These are phyloP conservation scores for Heliconius hermathena DNA, from an alignment of 1,140 invertebrate genomes.

Conservation along the genomic window DNA sequence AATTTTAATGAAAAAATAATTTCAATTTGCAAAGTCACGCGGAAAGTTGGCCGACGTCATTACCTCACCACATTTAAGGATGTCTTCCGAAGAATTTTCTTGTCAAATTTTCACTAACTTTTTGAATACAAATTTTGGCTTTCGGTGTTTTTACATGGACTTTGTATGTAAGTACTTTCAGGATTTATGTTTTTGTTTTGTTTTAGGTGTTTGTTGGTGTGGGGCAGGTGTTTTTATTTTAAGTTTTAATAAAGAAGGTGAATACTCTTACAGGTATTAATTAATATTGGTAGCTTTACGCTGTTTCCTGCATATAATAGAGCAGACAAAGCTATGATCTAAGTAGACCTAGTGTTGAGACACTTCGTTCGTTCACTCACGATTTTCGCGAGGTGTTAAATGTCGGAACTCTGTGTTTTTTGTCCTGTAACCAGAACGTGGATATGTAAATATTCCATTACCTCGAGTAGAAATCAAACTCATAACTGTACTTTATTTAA, in stretches of 20 bases:
- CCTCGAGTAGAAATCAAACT: no score
- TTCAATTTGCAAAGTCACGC: conserved; percentile 67
- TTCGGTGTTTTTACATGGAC: conserved; percentile 5
- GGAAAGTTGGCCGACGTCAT: conserved; percentile 56
- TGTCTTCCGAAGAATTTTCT: conserved; percentile 39
- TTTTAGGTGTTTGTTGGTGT: not conserved
- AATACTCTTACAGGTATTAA: no score
- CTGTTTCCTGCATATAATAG: no score
- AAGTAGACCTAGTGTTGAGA: no score
- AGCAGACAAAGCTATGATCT: no score
- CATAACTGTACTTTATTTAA: no score
- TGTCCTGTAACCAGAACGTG: no score
- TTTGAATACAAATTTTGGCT: conserved; percentile 27
- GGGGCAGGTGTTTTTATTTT: not conserved
- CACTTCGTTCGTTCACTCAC: no score
- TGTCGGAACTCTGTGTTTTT: no score
- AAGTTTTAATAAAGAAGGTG: not conserved
- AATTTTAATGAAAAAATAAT: conserved; percentile 78
- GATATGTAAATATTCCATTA: no score
- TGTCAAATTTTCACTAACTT: conserved; percentile 35
- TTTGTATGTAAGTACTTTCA: not conserved
- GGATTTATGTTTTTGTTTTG: conserved; percentile 3
- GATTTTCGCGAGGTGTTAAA: no score
- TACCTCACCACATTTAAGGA: conserved; percentile 63
- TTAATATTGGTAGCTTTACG: no score